Base-by-base conservation (phyloP, 2,888 invertebrate genomes). In the Yponomeuta sedellus region DNA sequence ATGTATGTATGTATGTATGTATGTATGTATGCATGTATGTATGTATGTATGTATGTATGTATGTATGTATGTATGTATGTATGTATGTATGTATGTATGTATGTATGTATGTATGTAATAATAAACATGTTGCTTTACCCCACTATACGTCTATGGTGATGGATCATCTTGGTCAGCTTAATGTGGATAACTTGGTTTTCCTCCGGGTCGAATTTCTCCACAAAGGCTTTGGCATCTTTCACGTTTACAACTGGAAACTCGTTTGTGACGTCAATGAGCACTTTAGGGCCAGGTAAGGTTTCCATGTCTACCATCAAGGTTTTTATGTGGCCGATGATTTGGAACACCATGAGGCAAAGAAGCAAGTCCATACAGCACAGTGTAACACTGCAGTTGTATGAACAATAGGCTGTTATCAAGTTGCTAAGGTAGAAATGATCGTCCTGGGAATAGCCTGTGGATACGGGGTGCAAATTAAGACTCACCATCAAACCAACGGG, bases 261-360 rank as follows among this genome's bases (percentile, higher is more conserved):
- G 16, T 61, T 22, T 0, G 61, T 58, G 58, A 58, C 61, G 16
- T 16, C 16, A 25, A 61, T 28, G 10, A 10, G 5, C 6, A 28
- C 61, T 1, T 66, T 59, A 34, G 68, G 67, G 12, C 34, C 22
- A 16, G 68, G 64, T 10, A 69, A 39, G 56, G 61, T 65, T 40
- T 67, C 61, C n/a, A 71, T n/a, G 34, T 68, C 68, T 11, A 64
- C 16, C 40, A 62, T 67, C 44, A 72, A 57, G 39, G 68, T 67
- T 3, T 66, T 39, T 12, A 73, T 70, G 57, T 71, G 72, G 3
- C 70, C 72, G 19, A 71, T 68, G 11, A 73, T 66, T 68, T 73
- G 71, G 39, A 73, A 68, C 16, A 70, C 66, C 56, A 71, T 64
- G 8, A 73, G 20, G 10, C 64, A 65, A 10, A 71, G 12, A 28